Conservation (phyloP, 2,797 vertebrate species). For the Acrossocheilus wenchowensis region DNA sequence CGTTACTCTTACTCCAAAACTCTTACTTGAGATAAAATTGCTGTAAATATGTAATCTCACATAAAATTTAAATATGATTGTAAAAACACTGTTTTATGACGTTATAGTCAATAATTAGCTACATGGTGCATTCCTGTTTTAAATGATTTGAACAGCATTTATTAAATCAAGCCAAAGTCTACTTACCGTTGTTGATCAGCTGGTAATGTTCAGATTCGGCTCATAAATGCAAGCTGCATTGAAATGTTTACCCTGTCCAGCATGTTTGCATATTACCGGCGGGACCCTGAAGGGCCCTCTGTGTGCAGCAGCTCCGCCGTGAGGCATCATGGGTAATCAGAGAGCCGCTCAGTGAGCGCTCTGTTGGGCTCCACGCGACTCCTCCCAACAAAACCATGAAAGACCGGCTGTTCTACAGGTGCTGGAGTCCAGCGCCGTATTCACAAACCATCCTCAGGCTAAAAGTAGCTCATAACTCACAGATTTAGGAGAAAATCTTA, state of each 20-base stretch:
- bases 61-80: background rate
- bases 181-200: background rate
- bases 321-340: background rate
- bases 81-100: background rate
- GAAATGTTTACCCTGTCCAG: background rate
- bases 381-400: background rate
- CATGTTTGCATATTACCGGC: background rate
- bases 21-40: background rate
- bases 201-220: background rate
- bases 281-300: constrained; percentile 1
- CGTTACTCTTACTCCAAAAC: too few relatives aligned
- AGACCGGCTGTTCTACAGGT: background rate
- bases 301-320: background rate
- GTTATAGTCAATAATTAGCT: background rate
- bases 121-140: background rate
- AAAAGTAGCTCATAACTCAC: too few relatives aligned
- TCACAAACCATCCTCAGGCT: too few relatives aligned
- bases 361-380: background rate
- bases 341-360: background rate
- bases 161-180: background rate
- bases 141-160: background rate
- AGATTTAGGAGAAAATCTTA: too few relatives aligned
- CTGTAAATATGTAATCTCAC: background rate
- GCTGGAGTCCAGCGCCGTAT: background rate
- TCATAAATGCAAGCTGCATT: background rate